A percentile compares a stretch with the other conserved stretches of the same genome.
Conservation (phyloP, 2,888 invertebrate species). For the Pheosia gnoma region DNA sequence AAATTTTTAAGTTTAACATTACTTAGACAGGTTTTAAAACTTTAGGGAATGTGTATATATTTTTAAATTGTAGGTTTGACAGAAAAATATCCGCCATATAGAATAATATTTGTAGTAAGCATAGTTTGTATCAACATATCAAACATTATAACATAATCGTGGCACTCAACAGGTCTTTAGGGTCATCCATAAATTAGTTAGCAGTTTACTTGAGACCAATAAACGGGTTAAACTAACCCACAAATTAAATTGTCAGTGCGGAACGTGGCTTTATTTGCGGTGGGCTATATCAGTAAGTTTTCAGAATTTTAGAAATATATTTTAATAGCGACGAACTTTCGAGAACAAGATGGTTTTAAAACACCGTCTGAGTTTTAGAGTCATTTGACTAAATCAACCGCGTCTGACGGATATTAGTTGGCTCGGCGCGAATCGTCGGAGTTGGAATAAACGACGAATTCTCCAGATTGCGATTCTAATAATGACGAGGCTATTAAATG, state of each 20-base stretch:
- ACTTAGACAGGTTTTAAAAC: too few species aligned
- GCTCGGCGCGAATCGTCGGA: slow-evolving; percentile 18
- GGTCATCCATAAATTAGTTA: slow-evolving; percentile 25
- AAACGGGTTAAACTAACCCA: slow-evolving; percentile 28
- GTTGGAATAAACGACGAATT: slow-evolving; percentile 21
- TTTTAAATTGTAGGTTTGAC: too few species aligned
- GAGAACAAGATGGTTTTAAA: slow-evolving; percentile 21
- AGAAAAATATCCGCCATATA: too few species aligned
- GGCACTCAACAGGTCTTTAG: slow-evolving; percentile 23
- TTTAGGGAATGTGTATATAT: too few species aligned
- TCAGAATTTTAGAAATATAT: slow-evolving; percentile 26
- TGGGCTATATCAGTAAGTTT: slow-evolving; percentile 24
- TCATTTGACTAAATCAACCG: slow-evolving; percentile 33
- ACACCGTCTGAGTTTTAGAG: slow-evolving; percentile 18
- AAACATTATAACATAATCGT: slow-evolving; percentile 9
- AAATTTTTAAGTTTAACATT: too few species aligned
- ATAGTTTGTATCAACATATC: background rate
- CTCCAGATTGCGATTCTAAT: slow-evolving; percentile 28
- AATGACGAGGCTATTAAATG: slow-evolving; percentile 38
- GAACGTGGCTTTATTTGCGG: slow-evolving; percentile 9
- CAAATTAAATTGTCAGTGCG: slow-evolving; percentile 24
- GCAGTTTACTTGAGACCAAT: slow-evolving; percentile 25
- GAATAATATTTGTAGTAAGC: too few species aligned
- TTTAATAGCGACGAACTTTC: slow-evolving; percentile 23
- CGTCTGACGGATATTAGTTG: slow-evolving; percentile 31